Conservation (phyloP, 1,140 invertebrate genomes). For the Penaeus chinensis region DNA sequence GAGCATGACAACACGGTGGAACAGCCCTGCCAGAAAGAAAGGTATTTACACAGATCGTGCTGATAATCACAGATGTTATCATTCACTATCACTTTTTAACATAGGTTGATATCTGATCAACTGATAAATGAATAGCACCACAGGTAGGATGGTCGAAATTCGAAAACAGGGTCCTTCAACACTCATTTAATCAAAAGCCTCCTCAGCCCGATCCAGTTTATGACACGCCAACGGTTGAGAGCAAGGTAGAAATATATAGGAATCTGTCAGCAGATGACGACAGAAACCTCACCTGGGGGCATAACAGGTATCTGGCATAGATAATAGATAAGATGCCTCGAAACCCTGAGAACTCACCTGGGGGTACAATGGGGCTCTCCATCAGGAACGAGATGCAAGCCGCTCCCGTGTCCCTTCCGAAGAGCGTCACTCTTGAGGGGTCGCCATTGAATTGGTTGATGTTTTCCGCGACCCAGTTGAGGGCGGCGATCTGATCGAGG, state of each 20-base stretch:
- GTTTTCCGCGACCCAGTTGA: slow-evolving; percentile 82
- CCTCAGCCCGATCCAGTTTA: no score
- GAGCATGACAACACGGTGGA: slow-evolving; percentile 76
- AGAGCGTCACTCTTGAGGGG: slow-evolving; percentile 83
- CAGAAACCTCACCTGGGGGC: no score
- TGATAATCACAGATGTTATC: not conserved
- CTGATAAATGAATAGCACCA: no score
- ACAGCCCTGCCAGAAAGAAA: slow-evolving; percentile 67
- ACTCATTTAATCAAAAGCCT: no score
- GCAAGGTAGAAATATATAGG: no score
- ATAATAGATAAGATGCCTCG: not conserved
- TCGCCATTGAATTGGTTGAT: slow-evolving; percentile 85
- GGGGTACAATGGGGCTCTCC: slow-evolving; percentile 79
- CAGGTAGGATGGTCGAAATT: no score
- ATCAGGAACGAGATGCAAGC: slow-evolving; percentile 90
- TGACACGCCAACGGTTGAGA: no score
- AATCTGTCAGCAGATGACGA: no score
- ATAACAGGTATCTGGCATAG: no score
- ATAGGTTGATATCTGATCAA: no score
- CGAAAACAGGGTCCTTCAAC: no score
- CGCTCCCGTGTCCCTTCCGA: slow-evolving; percentile 94
- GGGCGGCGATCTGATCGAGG: slow-evolving; percentile 80
- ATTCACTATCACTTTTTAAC: no score
- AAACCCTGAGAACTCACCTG: slow-evolving; percentile 34
- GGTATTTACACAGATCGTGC: not conserved